These are phyloP conservation scores for Bujurquina vittata DNA, from an alignment of 2,113 vertebrate genomes.

Conservation along the genomic window DNA sequence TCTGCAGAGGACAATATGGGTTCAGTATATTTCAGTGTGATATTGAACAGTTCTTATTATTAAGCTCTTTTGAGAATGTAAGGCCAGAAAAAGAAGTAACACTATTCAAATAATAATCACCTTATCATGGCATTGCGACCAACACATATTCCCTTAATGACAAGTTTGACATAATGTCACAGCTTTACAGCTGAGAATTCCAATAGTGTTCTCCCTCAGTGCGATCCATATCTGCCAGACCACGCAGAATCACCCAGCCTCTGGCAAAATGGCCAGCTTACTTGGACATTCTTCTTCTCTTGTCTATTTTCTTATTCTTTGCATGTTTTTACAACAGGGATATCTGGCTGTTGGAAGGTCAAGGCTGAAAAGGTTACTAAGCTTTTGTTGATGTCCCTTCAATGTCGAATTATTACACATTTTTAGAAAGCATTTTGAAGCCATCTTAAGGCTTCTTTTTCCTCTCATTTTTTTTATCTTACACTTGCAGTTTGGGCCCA, in stretches of 20 bases:
- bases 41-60: constrained; percentile 2
- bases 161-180: not conserved
- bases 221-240: constrained; percentile 18
- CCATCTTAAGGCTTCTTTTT: not conserved
- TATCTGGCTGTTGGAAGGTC: constrained; percentile 32
- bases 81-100: not conserved
- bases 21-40: constrained; percentile 3
- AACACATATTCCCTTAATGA: not conserved
- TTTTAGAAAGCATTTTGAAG: not conserved
- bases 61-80: not conserved
- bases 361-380: constrained; percentile 28
- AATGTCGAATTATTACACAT: not conserved
- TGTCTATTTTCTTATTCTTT: constrained; percentile 46
- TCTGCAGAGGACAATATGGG: not conserved
- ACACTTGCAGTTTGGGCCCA: not conserved
- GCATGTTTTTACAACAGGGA: constrained; percentile 35
- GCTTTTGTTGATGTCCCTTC: constrained; percentile 4
- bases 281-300: not conserved
- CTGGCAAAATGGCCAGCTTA: constrained; percentile 27
- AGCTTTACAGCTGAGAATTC: not conserved
- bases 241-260: constrained; percentile 16
- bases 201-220: not conserved
- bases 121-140: not conserved
- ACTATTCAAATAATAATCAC: not conserved
- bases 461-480: not conserved